A percentile compares a stretch with the other conserved stretches of the same genome.
These are phyloP conservation scores for Tragelaphus scriptus DNA, from an alignment of 2,113 vertebrate species.

Conservation along the genomic window DNA sequence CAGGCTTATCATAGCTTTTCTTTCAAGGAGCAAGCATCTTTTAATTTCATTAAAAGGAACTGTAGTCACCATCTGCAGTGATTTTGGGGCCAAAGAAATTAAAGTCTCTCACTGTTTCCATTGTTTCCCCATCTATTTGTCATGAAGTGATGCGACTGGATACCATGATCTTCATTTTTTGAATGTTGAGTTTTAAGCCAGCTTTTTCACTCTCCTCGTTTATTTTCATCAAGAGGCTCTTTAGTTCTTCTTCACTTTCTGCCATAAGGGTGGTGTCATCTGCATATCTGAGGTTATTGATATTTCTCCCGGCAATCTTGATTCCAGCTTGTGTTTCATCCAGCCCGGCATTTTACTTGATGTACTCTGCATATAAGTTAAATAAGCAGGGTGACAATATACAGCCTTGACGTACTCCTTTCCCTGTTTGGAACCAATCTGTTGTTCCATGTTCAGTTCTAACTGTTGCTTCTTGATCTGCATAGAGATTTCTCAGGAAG, in stretches of 20 bases:
- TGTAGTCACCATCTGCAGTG: not conserved
- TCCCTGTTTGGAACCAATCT: not conserved
- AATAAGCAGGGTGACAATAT: not conserved
- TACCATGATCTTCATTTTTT: not conserved
- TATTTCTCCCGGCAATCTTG: not conserved
- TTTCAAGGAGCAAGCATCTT: not conserved
- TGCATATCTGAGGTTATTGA: not conserved
- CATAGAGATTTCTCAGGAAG: not conserved
- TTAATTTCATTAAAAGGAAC: not conserved
- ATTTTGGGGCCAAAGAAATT: not conserved
- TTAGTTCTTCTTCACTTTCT: not conserved
- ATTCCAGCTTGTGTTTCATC: not conserved
- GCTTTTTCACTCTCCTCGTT: not conserved
- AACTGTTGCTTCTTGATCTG: not conserved
- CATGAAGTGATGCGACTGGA: not conserved
- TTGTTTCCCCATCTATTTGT: not conserved
- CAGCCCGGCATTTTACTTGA: rapidly evolving
- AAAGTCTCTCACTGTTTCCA: not conserved
- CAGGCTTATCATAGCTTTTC: not conserved
- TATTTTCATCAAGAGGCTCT: not conserved
- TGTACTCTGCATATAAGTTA: not conserved
- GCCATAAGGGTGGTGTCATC: not conserved
- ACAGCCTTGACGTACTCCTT: not conserved
- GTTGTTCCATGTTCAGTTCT: not conserved
- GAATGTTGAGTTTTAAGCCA: not conserved